Conservation (phyloP, 2,888 invertebrate species). For the Caenorhabditis sp. region DNA sequence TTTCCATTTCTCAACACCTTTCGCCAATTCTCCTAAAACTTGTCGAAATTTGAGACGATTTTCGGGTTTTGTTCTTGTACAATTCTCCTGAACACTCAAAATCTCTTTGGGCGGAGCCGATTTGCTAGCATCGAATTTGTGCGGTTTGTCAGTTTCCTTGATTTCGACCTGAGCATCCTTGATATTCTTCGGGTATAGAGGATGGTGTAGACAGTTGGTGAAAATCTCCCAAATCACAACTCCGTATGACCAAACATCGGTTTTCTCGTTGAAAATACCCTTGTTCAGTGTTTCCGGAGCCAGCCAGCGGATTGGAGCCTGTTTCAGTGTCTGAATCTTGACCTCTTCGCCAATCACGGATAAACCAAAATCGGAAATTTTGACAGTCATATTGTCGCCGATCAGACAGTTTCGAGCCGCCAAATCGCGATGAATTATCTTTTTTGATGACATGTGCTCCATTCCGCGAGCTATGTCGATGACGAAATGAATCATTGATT, state of each 20-base stretch:
- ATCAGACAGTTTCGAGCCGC: conserved; percentile 34
- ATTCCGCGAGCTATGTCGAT: neutral
- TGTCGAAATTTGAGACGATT: neutral
- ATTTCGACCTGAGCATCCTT: neutral
- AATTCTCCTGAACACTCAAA: neutral
- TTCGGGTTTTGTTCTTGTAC: neutral
- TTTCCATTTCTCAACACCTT: neutral
- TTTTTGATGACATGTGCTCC: conserved; percentile 1
- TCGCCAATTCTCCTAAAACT: neutral
- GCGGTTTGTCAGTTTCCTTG: neutral
- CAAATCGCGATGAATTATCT: conserved; percentile 30
- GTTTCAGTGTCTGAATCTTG: conserved; percentile 11
- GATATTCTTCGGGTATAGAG: neutral
- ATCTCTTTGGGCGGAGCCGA: neutral
- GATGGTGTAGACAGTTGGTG: neutral
- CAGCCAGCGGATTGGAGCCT: conserved; percentile 9
- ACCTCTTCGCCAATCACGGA: conserved; percentile 16
- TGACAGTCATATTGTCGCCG: conserved; percentile 5
- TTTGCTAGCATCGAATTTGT: neutral
- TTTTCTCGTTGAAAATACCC: conserved; percentile 7
- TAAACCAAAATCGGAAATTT: conserved; percentile 47
- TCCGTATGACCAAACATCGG: conserved; percentile 10
- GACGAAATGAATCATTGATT: neutral
- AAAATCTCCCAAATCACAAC: conserved; percentile 7
- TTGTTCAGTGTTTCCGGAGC: conserved; percentile 4